phyloP scores from a whole-genome alignment of 2,888 invertebrate species.

The Zhengitettix transpicula region DNA sequence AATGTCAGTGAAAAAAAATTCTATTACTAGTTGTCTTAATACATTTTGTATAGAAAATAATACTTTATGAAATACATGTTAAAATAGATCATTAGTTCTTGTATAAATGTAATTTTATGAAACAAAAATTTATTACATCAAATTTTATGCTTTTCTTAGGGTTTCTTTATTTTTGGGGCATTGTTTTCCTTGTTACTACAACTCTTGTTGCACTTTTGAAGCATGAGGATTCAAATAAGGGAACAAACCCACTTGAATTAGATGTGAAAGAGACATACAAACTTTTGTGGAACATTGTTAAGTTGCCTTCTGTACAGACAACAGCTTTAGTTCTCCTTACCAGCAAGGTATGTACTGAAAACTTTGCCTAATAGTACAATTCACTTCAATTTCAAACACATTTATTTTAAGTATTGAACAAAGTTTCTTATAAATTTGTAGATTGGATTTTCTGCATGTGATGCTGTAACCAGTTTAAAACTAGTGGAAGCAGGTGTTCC shows the following conservation, averaged over 20 bases:
- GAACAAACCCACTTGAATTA: slow-evolving; percentile 3
- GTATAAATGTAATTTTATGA: no score
- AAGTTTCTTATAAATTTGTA: slow-evolving; percentile 22
- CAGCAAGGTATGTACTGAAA: slow-evolving; percentile 50
- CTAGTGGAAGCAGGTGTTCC: slow-evolving; percentile 92
- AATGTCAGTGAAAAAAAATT: no score
- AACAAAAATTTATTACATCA: no score
- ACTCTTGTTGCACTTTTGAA: slow-evolving; percentile 82
- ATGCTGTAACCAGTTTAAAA: slow-evolving; percentile 87
- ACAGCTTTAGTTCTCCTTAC: slow-evolving; percentile 72
- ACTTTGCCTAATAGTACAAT: no score
- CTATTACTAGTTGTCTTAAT: no score
- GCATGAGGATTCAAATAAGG: slow-evolving; percentile 41
- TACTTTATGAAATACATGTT: no score
- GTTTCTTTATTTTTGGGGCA: slow-evolving; percentile 90
- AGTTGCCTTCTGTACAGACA: slow-evolving; percentile 62
- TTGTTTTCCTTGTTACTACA: slow-evolving; percentile 77
- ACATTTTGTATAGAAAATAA: no score
- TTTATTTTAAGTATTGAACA: no score
- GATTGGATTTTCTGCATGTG: slow-evolving; percentile 91
- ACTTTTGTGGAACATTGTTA: slow-evolving; percentile 65
- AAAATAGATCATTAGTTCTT: no score
- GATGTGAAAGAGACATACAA: slow-evolving; percentile 38
- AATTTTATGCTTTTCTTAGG: slow-evolving; percentile 28
- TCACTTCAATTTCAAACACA: no score